Base-by-base conservation (phyloP, 1,140 invertebrate species). In the Leptopilina boulardi region DNA sequence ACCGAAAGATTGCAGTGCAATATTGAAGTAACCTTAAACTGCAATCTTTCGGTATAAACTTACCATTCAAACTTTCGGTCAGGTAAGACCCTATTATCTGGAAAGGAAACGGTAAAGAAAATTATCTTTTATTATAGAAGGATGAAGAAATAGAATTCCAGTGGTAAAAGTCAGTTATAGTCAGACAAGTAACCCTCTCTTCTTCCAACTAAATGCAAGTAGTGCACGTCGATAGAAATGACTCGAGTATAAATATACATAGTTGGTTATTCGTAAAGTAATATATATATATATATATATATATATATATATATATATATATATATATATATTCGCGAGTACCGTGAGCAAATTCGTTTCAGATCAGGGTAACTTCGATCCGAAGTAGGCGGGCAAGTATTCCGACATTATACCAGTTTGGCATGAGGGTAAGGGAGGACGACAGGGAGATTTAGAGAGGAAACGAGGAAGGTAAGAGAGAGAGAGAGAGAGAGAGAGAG, bases 341-440 rank as follows among this genome's bases (percentile, higher is more conserved):
- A 34, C 23, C 26, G 23, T 21, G 56, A 71, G 77, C 59, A 83
- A 83, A 83, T 83, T 83, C 78, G 80, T 83, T 83, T 81, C 80
- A 71, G 75, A 81, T 77, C 73, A 77, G 59, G 77, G 79, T 78
- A 81, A 80, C 77, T 83, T 80, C 77, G 78, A 80, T 80, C 77
- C 82, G 70, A 80, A 78, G 80, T 80, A 81, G 80, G 76, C 75
- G 73, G 80, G 78, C 77, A 79, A 72, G 74, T 73, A 77, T 73
- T 75, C 77, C 75, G 42, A 72, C 72, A 78, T 79, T 30, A 51
- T 73, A 73, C 71, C 51, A 71, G 66, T 44, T 70, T 30, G 44
- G 70, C 19, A 71, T 18, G 23, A 51, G 18, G 11, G 11, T 9
- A 2, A 41, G 59, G 70, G 74, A 76, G 23, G 71, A 26, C 34